phyloP scores from a whole-genome alignment of 2,888 invertebrate species.

The Catocala nupta region DNA sequence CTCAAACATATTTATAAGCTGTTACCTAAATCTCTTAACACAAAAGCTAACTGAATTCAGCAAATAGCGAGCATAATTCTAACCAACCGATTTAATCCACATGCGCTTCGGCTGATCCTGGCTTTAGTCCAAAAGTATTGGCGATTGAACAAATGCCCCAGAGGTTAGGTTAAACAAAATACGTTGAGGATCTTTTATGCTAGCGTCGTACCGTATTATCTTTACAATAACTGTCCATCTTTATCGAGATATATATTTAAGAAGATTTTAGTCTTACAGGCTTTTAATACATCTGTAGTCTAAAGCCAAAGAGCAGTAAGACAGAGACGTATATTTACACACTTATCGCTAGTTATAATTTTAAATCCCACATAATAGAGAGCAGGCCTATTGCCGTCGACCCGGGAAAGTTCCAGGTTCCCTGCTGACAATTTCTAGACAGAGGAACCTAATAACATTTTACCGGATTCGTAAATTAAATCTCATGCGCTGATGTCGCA shows the following conservation, averaged over 20 bases:
- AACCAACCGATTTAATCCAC: constrained; percentile 34
- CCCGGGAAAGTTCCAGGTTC: no score
- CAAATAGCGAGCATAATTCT: constrained; percentile 37
- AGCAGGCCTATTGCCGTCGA: no score
- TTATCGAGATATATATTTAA: neutral
- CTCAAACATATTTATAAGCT: constrained; percentile 6
- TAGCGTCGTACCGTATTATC: constrained; percentile 18
- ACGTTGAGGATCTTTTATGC: constrained; percentile 15
- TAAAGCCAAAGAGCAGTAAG: no score
- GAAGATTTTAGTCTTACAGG: no score
- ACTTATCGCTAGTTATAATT: no score
- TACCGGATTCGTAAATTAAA: no score
- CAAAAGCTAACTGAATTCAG: constrained; percentile 16
- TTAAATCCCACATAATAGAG: no score
- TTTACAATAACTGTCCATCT: neutral
- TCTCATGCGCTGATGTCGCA: no score
- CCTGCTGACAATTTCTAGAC: no score
- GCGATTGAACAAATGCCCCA: constrained; percentile 39
- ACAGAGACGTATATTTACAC: no score
- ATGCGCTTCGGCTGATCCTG: constrained; percentile 34
- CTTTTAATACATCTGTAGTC: no score
- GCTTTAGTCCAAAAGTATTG: constrained; percentile 51
- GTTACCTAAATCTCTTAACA: constrained; percentile 15
- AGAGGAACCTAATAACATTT: no score
- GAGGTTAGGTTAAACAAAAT: constrained; percentile 29